Conservation (phyloP, 2,113 vertebrate genomes). For the Macaca nemestrina region DNA sequence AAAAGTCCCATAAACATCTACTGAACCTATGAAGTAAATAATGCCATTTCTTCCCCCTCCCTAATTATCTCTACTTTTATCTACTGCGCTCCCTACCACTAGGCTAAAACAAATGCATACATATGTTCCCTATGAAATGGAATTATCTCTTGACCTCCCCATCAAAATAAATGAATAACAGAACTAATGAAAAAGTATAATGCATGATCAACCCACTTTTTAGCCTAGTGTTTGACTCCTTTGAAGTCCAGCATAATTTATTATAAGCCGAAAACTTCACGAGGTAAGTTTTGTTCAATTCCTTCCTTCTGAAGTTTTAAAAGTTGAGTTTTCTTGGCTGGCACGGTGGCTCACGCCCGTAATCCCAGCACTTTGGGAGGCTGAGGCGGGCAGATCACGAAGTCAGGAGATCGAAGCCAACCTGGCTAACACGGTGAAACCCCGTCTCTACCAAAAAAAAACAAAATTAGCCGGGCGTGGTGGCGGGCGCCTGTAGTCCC, state of each 20-base stretch:
- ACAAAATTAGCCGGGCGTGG: too few species aligned
- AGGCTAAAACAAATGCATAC: constrained; percentile 11
- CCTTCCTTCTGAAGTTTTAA: constrained; percentile 6
- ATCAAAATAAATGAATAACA: not conserved
- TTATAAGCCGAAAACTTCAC: not conserved
- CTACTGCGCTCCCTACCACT: not conserved
- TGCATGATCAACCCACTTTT: not conserved
- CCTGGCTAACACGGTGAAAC: too few species aligned
- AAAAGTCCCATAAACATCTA: not conserved
- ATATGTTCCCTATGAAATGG: not conserved
- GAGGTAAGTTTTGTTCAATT: not conserved
- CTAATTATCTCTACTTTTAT: not conserved
- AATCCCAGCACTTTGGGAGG: too few species aligned
- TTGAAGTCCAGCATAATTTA: constrained; percentile 29
- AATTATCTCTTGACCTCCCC: not conserved
- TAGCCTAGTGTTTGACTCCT: not conserved
- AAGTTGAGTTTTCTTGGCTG: not conserved
- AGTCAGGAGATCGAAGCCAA: too few species aligned
- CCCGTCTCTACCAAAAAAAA: too few species aligned
- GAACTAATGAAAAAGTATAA: not conserved
- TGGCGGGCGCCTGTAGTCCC: too few species aligned
- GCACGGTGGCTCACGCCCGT: too few species aligned
- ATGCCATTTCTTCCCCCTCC: not conserved
- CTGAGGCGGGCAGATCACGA: too few species aligned
- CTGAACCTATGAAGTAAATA: not conserved